Evolutionary conservation across 2,797 vertebrate species (phyloP), one percentile per base, ranked within the genome.

Genomic region (Alcedo atthis): DNA sequence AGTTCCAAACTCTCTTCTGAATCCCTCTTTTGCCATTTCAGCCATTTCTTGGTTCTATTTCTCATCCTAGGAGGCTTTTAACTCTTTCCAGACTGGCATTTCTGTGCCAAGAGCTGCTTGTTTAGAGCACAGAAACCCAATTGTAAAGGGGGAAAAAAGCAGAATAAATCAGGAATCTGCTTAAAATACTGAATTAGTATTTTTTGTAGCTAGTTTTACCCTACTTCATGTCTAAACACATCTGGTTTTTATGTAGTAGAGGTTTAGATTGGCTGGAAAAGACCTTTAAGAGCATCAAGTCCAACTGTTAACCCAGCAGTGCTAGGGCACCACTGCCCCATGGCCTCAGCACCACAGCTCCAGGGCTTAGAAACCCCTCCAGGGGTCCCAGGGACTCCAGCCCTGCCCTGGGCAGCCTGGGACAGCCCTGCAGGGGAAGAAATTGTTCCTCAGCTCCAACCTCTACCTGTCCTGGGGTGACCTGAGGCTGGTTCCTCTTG

Each of bases 101-200:
- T 82, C 68, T 79, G 24, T 55, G 59, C 24, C 28, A 7, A 3
- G 71, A 76, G 6, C 14, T 35, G 33, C 18, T 78, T 68, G 16
- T 62, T 90, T 33, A 76, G 19, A 69, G 6, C 10, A 69, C n/a
- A 69, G 33, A 89, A 86, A 49, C 3, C 6, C 19, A 77, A 13
- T 0, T 57, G 28, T 9, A 85, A 85, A 63, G 9, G 17, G 12
- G 9, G 1, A 3, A 11, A 5, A 5, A 59, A 70, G 2, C 1
- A 37, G 24, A 81, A 58, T 57, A 59, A 30, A 68, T 13, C 43
- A 67, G 15, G 15, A 84, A 81, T 57, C 10, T 75, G 26, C 43
- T 66, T 68, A 46, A 64, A 71, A 61, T 28, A 30, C 4, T 20
- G 22, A 1, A 3, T 40, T 62, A 66, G 19, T 63, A 20, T 3